These are phyloP conservation scores for Acrocera orbiculus DNA, from an alignment of 2,888 invertebrate species.

Conservation along the genomic window DNA sequence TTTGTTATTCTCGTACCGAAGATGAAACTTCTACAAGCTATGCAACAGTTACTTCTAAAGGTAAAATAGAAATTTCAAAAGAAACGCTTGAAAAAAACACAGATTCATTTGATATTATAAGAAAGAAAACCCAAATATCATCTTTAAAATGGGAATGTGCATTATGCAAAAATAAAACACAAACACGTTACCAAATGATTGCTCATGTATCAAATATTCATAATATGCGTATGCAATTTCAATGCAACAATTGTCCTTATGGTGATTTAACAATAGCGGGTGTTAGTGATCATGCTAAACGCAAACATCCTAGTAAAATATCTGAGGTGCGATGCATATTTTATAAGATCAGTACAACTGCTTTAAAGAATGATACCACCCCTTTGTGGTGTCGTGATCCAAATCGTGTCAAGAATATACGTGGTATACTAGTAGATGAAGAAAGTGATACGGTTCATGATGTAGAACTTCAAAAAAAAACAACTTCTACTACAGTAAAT, in stretches of 20 bases:
- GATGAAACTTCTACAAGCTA: too few relatives aligned
- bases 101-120: constrained; percentile 10
- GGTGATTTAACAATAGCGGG: constrained; percentile 36
- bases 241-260: constrained; percentile 50
- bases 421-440: constrained; percentile 42
- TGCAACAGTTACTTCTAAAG: constrained; percentile 9
- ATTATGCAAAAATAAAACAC: constrained; percentile 16
- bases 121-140: neutral
- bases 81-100: too few relatives aligned
- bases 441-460: constrained; percentile 17
- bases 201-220: constrained; percentile 30
- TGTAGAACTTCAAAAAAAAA: too few relatives aligned
- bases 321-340: constrained; percentile 11
- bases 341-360: constrained; percentile 3
- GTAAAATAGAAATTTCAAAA: constrained; percentile 8
- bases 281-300: constrained; percentile 41
- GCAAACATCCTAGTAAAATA: constrained; percentile 34
- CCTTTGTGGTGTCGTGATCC: constrained; percentile 42
- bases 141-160: constrained; percentile 14
- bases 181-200: constrained; percentile 13
- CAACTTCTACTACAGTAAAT: too few relatives aligned
- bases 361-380: neutral
- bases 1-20: constrained; percentile 10
- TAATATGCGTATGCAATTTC: constrained; percentile 47
- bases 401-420: constrained; percentile 37